Percentiles rank a stretch among this genome's conserved stretches.
These are phyloP conservation scores for Stegodyphus dumicola DNA, from an alignment of 1,140 invertebrate genomes.

Conservation along the genomic window DNA sequence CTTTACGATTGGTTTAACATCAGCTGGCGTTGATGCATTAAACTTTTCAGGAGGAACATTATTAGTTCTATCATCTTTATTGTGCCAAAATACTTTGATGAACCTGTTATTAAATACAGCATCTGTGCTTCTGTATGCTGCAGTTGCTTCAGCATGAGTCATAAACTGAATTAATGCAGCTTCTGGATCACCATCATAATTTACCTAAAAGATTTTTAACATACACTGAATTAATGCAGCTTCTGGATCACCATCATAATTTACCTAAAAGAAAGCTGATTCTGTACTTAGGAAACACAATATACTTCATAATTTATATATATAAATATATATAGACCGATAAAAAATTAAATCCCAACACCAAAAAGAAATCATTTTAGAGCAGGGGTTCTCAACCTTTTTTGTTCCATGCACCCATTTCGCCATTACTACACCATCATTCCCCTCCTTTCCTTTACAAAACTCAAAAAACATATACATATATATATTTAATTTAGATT, in stretches of 20 bases:
- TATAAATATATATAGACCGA: too few species aligned
- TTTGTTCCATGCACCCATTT: too few species aligned
- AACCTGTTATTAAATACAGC: conserved; percentile 95
- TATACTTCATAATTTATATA: not conserved
- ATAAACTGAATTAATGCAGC: conserved; percentile 93
- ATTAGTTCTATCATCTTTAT: conserved; percentile 43
- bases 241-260: conserved; percentile 90
- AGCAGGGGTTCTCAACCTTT: too few species aligned
- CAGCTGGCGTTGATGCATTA: not conserved
- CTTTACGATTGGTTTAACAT: too few species aligned
- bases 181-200: conserved; percentile 90
- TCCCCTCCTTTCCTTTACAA: too few species aligned
- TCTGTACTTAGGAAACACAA: not conserved
- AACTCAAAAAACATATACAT: too few species aligned
- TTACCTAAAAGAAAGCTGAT: conserved; percentile 71
- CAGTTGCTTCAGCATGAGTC: conserved; percentile 86
- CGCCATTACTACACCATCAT: too few species aligned
- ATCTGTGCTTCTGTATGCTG: conserved; percentile 93
- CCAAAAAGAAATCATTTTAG: too few species aligned
- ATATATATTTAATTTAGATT: too few species aligned
- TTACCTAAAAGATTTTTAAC: conserved; percentile 71
- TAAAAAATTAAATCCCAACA: too few species aligned
- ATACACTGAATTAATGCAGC: conserved; percentile 93
- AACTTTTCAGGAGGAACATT: too few species aligned
- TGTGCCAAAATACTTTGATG: conserved; percentile 76